Evolutionary conservation across 2,797 vertebrate species (phyloP).

Genomic region (Coranthus polyacanthus): DNA sequence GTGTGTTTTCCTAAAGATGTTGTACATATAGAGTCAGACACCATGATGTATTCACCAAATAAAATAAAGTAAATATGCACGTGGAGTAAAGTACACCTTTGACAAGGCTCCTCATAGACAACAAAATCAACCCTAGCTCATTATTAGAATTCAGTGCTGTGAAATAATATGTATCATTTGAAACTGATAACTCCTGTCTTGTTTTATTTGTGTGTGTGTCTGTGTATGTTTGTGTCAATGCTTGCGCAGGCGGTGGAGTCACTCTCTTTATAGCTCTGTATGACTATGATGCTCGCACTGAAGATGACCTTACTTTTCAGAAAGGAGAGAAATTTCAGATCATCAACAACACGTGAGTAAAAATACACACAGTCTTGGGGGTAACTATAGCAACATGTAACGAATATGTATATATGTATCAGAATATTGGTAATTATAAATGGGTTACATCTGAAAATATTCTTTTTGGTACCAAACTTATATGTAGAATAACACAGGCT

Average conservation of each 20-base stretch:
- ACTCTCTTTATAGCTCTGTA: constrained; percentile 94
- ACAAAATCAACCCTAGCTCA: no score
- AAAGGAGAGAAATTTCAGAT: constrained; percentile 99
- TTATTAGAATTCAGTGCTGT: background rate
- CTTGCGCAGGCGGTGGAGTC: constrained; percentile 87
- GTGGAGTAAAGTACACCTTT: no score
- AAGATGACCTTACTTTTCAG: constrained; percentile 93
- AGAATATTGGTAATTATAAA: no score
- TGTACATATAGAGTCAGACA: no score
- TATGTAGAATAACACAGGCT: no score
- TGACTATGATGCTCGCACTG: constrained; percentile 94
- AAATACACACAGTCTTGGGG: background rate
- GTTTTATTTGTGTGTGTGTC: background rate
- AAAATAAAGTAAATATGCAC: no score
- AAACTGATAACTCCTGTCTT: background rate
- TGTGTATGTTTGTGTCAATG: constrained; percentile 31
- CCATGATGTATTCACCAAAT: no score
- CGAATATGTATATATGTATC: no score
- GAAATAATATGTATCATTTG: background rate
- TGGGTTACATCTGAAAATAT: no score
- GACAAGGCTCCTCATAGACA: no score
- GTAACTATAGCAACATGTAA: constrained; percentile 67
- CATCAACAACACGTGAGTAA: constrained; percentile 94
- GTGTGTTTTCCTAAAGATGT: background rate
- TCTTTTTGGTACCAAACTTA: no score